Conservation (phyloP, 2,888 invertebrate species). For the Adelphocoris suturalis region DNA sequence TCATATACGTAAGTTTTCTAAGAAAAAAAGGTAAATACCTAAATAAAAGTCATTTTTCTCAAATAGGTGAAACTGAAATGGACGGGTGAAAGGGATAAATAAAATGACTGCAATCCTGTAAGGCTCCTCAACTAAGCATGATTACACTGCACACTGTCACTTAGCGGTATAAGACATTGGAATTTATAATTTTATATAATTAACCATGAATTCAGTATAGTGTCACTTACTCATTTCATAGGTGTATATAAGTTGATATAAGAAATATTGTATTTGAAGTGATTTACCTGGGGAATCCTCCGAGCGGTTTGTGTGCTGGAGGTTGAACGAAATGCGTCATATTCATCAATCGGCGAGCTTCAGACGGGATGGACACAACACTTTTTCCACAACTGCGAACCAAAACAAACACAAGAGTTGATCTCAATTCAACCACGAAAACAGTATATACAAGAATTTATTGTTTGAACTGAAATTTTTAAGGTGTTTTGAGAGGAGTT, state of each 20-base stretch:
- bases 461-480: not conserved
- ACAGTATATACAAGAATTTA: not conserved
- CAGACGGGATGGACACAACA: conserved; percentile 47
- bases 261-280: not conserved
- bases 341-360: conserved; percentile 48
- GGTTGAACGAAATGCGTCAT: conserved; percentile 70
- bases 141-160: not conserved
- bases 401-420: not conserved
- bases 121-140: not conserved
- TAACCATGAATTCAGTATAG: too few relatives aligned
- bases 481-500: not conserved
- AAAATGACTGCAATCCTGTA: too few relatives aligned
- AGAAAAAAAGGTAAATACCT: too few relatives aligned
- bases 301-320: conserved; percentile 67
- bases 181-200: too few relatives aligned
- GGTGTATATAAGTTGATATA: too few relatives aligned
- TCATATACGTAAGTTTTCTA: too few relatives aligned
- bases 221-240: too few relatives aligned
- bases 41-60: too few relatives aligned
- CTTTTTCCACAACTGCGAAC: conserved; percentile 67
- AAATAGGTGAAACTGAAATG: too few relatives aligned
- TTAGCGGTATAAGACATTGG: too few relatives aligned
- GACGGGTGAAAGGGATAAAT: too few relatives aligned
- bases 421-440: not conserved
- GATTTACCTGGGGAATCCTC: conserved; percentile 65